Evolutionary conservation across 1,140 invertebrate genomes (phyloP).

Genomic region (Vollenhovia emeryi): DNA sequence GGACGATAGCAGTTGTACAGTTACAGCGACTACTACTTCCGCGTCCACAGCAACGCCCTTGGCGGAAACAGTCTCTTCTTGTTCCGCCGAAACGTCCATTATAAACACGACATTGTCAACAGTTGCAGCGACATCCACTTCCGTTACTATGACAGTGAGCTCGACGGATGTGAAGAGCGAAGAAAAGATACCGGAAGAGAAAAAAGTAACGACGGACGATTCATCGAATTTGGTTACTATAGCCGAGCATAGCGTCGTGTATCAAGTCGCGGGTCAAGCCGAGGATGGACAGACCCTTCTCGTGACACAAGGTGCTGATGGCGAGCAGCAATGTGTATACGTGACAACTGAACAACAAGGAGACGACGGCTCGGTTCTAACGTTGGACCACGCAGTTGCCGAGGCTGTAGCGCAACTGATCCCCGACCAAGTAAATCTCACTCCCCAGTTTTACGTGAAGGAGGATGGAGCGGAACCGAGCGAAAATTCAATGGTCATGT

Average conservation of each 20-base stretch:
- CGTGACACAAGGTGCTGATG: slow-evolving; percentile 89
- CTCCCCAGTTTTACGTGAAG: slow-evolving; percentile 86
- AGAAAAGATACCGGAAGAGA: slow-evolving; percentile 75
- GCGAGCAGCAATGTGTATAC: slow-evolving; percentile 90
- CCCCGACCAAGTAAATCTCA: slow-evolving; percentile 82
- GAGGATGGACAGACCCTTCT: slow-evolving; percentile 91
- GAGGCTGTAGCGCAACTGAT: slow-evolving; percentile 86
- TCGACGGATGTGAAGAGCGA: slow-evolving; percentile 69
- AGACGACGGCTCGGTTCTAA: slow-evolving; percentile 87
- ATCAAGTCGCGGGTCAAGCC: slow-evolving; percentile 91
- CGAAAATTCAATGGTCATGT: slow-evolving; percentile 85
- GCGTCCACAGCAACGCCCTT: slow-evolving; percentile 41
- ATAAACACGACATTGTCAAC: slow-evolving; percentile 52
- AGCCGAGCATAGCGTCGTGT: slow-evolving; percentile 86
- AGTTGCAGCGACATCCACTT: slow-evolving; percentile 56
- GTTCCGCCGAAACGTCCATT: slow-evolving; percentile 10
- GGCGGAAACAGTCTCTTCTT: slow-evolving; percentile 16
- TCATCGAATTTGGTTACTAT: slow-evolving; percentile 84
- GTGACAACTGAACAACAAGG: slow-evolving; percentile 88
- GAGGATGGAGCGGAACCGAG: slow-evolving; percentile 83
- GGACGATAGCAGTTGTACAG: slow-evolving; percentile 74
- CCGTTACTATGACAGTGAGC: slow-evolving; percentile 49
- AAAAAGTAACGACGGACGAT: slow-evolving; percentile 73
- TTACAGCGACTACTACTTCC: slow-evolving; percentile 26
- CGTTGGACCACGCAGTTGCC: slow-evolving; percentile 87